Conservation (phyloP, 2,797 vertebrate species). For the Xyrichtys novacula region DNA sequence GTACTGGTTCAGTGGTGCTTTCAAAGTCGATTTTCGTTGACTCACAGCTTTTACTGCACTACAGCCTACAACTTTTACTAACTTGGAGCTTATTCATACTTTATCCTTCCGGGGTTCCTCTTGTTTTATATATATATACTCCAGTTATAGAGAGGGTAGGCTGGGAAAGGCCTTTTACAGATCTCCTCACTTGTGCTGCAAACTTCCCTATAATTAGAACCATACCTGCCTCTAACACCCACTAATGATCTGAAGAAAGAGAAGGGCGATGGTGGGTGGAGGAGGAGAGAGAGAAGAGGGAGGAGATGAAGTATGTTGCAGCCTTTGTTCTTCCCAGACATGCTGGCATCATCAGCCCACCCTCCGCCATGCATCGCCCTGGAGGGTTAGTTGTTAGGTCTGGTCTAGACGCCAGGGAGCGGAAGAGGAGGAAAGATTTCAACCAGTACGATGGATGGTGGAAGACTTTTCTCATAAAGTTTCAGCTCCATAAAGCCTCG, state of each 20-base stretch:
- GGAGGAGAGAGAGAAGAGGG: constrained; percentile 38
- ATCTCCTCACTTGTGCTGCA: constrained; percentile 45
- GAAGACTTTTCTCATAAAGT: constrained; percentile 37
- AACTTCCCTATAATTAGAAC: constrained; percentile 80
- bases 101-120: constrained; percentile 40
- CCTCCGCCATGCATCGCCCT: constrained; percentile 61
- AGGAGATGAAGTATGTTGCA: constrained; percentile 65
- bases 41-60: constrained; percentile 59
- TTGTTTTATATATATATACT: constrained; percentile 14
- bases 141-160: constrained; percentile 30
- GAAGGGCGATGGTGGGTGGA: constrained; percentile 58
- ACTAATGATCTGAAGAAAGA: constrained; percentile 72
- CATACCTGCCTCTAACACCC: constrained; percentile 79
- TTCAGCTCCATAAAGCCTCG: constrained; percentile 6
- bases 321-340: constrained; percentile 80
- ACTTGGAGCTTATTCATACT: constrained; percentile 47
- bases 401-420: constrained; percentile 57
- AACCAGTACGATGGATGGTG: constrained; percentile 19
- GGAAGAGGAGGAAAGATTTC: constrained; percentile 43
- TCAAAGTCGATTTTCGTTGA: constrained; percentile 64
- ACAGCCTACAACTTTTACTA: constrained; percentile 43
- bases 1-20: constrained; percentile 36
- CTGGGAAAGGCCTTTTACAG: constrained; percentile 46
- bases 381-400: constrained; percentile 54
- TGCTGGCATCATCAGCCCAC: constrained; percentile 73